Evolutionary conservation across 2,113 vertebrate species (phyloP).

Genomic region (Mola mola): DNA sequence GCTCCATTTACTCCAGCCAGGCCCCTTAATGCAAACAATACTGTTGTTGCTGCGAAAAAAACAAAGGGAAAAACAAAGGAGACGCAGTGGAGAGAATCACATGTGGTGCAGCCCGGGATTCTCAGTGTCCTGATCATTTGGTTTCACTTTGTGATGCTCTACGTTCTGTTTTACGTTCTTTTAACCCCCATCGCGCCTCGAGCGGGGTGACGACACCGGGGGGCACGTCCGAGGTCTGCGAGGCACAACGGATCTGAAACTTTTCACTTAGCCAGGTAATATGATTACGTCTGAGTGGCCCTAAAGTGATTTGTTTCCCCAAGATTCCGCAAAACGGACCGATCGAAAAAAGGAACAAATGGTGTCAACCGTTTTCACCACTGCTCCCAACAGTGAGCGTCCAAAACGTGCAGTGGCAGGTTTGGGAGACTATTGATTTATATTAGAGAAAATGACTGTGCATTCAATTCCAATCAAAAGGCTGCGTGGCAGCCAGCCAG

Average conservation of each 20-base stretch:
- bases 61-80: constrained; percentile 33
- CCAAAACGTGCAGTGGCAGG: constrained; percentile 65
- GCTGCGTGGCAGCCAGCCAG: constrained; percentile 74
- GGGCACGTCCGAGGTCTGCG: constrained; percentile 29
- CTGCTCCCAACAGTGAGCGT: constrained; percentile 63
- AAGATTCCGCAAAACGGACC: constrained; percentile 60
- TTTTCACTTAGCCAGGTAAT: constrained; percentile 67
- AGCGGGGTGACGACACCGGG: background rate
- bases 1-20: constrained; percentile 93
- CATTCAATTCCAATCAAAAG: constrained; percentile 81
- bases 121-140: constrained; percentile 65
- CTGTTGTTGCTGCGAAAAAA: constrained; percentile 75
- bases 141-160: constrained; percentile 52
- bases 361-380: constrained; percentile 41
- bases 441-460: constrained; percentile 76
- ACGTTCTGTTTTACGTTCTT: constrained; percentile 9
- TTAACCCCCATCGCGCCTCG: constrained; percentile 35
- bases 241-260: constrained; percentile 39
- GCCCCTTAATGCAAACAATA: constrained; percentile 87
- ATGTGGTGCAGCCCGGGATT: constrained; percentile 11
- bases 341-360: background rate
- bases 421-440: constrained; percentile 78
- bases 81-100: constrained; percentile 39
- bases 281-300: constrained; percentile 67
- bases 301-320: constrained; percentile 72